Percentiles rank a stretch among this genome's conserved stretches.
phyloP scores from a whole-genome alignment of 2,888 invertebrate genomes.

The Baccha elongata region DNA sequence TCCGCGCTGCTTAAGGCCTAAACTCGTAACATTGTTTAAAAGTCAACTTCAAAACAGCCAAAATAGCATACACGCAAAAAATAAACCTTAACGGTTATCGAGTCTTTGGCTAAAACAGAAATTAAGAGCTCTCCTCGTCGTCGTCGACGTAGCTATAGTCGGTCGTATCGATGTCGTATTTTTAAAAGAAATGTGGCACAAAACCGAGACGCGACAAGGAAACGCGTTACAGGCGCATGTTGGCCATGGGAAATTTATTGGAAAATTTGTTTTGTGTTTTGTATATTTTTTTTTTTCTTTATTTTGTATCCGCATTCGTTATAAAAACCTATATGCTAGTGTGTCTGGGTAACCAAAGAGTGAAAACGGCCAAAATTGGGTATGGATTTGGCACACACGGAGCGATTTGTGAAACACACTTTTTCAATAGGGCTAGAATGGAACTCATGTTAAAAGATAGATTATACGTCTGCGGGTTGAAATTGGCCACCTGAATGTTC shows the following conservation, averaged over 20 bases:
- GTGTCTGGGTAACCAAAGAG: constrained; percentile 1
- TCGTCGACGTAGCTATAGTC: background rate
- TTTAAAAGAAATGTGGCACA: constrained; percentile 59
- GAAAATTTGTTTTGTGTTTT: constrained; percentile 66
- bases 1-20: constrained; percentile 9
- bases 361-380: constrained; percentile 47
- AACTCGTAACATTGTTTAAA: constrained; percentile 15
- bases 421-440: constrained; percentile 31
- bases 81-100: constrained; percentile 56
- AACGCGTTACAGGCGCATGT: constrained; percentile 40
- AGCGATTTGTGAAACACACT: constrained; percentile 57
- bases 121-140: constrained; percentile 59
- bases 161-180: constrained; percentile 47
- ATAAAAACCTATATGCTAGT: no score
- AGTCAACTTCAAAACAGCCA: background rate
- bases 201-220: constrained; percentile 4
- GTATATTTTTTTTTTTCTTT: constrained; percentile 19
- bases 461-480: constrained; percentile 38
- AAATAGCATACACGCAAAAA: constrained; percentile 10
- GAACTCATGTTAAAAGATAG: constrained; percentile 15
- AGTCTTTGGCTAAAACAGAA: constrained; percentile 60
- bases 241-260: constrained; percentile 68
- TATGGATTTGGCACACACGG: constrained; percentile 40
- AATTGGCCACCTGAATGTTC: constrained; percentile 64
- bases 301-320: constrained; percentile 46